Evolutionary conservation across 2,888 invertebrate species (phyloP).

Genomic region (Heliconius ismenius): DNA sequence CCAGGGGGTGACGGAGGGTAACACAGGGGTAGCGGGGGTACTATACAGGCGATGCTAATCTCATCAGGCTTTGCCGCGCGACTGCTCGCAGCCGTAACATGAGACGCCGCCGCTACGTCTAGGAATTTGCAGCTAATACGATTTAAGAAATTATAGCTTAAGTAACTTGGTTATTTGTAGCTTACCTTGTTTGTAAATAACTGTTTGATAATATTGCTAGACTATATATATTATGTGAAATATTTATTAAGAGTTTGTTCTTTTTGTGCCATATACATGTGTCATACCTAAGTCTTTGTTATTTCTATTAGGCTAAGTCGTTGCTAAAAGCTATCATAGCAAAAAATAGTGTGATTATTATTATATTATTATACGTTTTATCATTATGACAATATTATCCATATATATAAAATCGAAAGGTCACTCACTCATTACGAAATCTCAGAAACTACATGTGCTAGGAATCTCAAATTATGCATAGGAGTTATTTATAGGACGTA

Average conservation of each 20-base stretch:
- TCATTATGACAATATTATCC: too few species aligned
- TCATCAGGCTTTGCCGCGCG: slow-evolving; percentile 32
- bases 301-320: too few species aligned
- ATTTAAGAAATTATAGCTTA: slow-evolving; percentile 9
- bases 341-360: too few species aligned
- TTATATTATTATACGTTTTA: too few species aligned
- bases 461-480: too few species aligned
- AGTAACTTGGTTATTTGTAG: neutral
- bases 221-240: neutral
- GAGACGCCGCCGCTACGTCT: slow-evolving; percentile 8
- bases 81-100: slow-evolving; percentile 22
- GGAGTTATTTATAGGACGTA: too few species aligned
- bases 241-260: neutral
- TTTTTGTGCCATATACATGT: neutral
- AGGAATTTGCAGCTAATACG: slow-evolving; percentile 17
- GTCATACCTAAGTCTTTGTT: too few species aligned
- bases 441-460: too few species aligned
- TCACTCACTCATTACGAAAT: too few species aligned
- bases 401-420: too few species aligned
- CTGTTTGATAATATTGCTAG: neutral
- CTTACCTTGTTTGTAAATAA: neutral
- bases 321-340: too few species aligned
- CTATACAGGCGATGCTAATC: slow-evolving; percentile 21
- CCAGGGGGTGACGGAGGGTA: neutral
- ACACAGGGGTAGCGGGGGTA: neutral